These are phyloP conservation scores for Falco punctatus DNA, from an alignment of 2,113 vertebrate species.

Conservation along the genomic window DNA sequence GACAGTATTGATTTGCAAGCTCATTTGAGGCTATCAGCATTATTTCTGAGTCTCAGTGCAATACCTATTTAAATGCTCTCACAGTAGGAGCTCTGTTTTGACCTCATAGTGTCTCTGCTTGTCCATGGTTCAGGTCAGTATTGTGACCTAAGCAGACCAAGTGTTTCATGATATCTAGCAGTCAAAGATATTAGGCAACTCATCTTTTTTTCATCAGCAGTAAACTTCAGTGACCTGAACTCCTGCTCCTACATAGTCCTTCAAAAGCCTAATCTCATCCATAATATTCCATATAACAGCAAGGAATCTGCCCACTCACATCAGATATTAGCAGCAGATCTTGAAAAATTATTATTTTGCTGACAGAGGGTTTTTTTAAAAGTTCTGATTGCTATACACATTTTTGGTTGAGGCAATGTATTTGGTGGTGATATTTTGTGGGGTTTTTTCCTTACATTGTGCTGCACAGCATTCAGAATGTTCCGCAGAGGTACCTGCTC, in stretches of 20 bases:
- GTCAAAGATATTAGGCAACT: not conserved
- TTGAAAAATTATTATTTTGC: not conserved
- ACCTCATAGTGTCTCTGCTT: not conserved
- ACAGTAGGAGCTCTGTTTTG: not conserved
- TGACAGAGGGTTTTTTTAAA: not conserved
- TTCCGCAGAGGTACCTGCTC: conserved; percentile 19
- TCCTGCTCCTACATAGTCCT: not conserved
- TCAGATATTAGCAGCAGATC: not conserved
- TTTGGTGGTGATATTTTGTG: not conserved
- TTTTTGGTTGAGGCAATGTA: not conserved
- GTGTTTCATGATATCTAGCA: not conserved
- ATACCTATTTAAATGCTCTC: not conserved
- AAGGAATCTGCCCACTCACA: not conserved
- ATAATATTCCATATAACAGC: not conserved
- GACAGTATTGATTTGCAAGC: not conserved
- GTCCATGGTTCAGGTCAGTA: not conserved
- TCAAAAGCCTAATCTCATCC: not conserved
- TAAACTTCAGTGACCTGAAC: not conserved
- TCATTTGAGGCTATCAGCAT: not conserved
- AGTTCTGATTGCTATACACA: not conserved
- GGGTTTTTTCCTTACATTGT: not conserved
- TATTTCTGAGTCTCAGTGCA: not conserved
- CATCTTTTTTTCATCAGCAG: not conserved
- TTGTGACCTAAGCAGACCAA: not conserved
- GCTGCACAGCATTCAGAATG: conserved; percentile 47